phyloP scores from a whole-genome alignment of 2,888 invertebrate genomes.

The Drosophila multiciliata region DNA sequence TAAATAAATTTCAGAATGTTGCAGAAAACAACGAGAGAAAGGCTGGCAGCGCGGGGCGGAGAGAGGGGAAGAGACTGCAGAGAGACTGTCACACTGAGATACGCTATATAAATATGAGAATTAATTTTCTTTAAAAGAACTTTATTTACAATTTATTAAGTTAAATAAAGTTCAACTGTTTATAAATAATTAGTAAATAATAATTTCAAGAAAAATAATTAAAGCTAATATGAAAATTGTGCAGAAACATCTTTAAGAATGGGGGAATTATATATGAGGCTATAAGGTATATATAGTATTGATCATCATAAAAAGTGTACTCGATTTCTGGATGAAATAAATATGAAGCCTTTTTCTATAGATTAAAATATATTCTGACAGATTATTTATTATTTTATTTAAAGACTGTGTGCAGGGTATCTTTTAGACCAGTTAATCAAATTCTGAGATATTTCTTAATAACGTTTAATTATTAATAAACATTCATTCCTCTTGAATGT shows the following conservation, averaged over 20 bases:
- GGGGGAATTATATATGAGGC: too few species aligned
- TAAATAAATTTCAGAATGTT: conserved; percentile 49
- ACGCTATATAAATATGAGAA: conserved; percentile 2
- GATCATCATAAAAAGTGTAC: background rate
- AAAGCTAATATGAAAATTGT: too few species aligned
- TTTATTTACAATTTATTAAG: background rate
- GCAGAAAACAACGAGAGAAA: background rate
- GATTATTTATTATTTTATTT: background rate
- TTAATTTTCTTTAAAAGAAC: background rate
- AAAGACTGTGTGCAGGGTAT: background rate
- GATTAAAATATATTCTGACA: background rate
- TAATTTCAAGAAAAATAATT: too few species aligned
- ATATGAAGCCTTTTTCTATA: background rate
- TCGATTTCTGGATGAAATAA: background rate
- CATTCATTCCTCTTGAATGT: background rate
- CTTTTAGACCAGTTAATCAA: background rate
- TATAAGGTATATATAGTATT: too few species aligned
- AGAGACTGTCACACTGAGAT: conserved; percentile 18
- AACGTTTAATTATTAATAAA: background rate
- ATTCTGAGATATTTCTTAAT: background rate
- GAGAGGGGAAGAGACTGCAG: background rate
- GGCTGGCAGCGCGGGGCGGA: background rate
- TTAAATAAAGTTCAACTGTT: background rate
- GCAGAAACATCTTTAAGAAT: too few species aligned
- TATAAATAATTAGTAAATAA: too few species aligned